Percentiles rank a stretch among this genome's conserved stretches.
Conservation (phyloP, 2,888 invertebrate genomes). For the Neoascia interrupta region DNA sequence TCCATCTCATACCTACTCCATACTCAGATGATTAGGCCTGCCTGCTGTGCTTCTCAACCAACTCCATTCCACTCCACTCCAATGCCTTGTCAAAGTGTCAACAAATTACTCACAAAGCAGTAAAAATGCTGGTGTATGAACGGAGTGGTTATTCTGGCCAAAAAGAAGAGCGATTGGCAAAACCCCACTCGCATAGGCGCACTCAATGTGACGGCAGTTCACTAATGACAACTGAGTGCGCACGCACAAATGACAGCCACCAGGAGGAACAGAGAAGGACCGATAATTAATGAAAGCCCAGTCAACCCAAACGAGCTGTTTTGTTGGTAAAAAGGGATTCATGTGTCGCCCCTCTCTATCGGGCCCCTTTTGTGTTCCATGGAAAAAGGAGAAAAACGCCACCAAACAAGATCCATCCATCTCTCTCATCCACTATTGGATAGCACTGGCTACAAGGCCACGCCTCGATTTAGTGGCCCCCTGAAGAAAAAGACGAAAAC, state of each 20-base stretch:
- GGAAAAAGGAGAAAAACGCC: slow-evolving; percentile 8
- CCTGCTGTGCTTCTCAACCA: slow-evolving; percentile 24
- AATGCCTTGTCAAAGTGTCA: slow-evolving; percentile 64
- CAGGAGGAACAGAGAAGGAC: slow-evolving; percentile 38
- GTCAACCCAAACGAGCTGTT: slow-evolving; percentile 9
- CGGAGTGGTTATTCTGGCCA: neutral
- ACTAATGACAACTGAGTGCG: slow-evolving; percentile 79
- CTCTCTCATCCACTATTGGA: slow-evolving; percentile 52
- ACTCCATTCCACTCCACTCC: slow-evolving; percentile 55
- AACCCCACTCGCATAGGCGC: slow-evolving; percentile 62
- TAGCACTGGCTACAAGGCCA: slow-evolving; percentile 15
- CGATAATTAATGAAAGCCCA: slow-evolving; percentile 32
- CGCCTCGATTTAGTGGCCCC: slow-evolving; percentile 39
- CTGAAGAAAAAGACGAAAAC: slow-evolving; percentile 20
- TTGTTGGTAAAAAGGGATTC: too few species aligned
- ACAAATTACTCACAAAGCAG: slow-evolving; percentile 62
- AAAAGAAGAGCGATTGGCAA: slow-evolving; percentile 44
- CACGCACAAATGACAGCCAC: slow-evolving; percentile 62
- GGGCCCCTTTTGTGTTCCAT: neutral
- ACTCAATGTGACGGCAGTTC: slow-evolving; percentile 71
- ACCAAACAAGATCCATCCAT: slow-evolving; percentile 15
- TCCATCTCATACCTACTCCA: slow-evolving; percentile 18
- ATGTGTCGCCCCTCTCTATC: slow-evolving; percentile 31
- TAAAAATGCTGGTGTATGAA: neutral
- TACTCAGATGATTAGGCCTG: slow-evolving; percentile 52